Conservation (phyloP, 2,888 invertebrate genomes). For the Cephonodes hylas region DNA sequence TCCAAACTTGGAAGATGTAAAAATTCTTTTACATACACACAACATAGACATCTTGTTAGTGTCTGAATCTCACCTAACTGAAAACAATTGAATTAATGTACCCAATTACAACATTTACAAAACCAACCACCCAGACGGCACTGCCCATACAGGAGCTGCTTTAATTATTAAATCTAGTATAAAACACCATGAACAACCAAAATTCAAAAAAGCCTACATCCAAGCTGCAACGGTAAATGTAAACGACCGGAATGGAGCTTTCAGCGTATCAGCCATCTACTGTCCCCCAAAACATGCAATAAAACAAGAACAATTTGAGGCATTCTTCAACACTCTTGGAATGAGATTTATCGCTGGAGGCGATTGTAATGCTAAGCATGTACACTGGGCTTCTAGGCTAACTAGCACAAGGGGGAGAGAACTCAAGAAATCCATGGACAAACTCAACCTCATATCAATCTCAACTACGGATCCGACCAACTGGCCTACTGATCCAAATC, state of each 20-base stretch:
- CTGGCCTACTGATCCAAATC: slow-evolving; percentile 12
- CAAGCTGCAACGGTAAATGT: slow-evolving; percentile 16
- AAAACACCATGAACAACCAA: slow-evolving; percentile 13
- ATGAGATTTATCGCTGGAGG: slow-evolving; percentile 16
- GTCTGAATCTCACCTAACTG: no score
- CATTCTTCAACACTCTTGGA: slow-evolving; percentile 14
- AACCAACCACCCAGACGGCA: slow-evolving; percentile 20
- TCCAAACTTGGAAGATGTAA: slow-evolving; percentile 16
- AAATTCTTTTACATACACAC: slow-evolving; percentile 17
- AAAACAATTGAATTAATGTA: slow-evolving; percentile 13
- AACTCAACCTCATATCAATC: slow-evolving; percentile 15
- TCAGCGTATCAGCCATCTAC: slow-evolving; percentile 18
- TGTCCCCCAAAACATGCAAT: slow-evolving; percentile 21
- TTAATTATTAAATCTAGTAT: slow-evolving; percentile 14
- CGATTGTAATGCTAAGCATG: slow-evolving; percentile 18
- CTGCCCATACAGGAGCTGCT: slow-evolving; percentile 22
- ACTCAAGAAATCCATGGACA: slow-evolving; percentile 19
- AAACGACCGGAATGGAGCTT: slow-evolving; percentile 3
- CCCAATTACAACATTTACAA: slow-evolving; percentile 18
- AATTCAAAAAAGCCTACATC: slow-evolving; percentile 11
- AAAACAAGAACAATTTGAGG: not conserved
- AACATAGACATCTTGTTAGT: no score
- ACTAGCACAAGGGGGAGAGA: slow-evolving; percentile 24
- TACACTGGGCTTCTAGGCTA: slow-evolving; percentile 20
- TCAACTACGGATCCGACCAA: slow-evolving; percentile 13